Conservation (phyloP, 2,888 invertebrate species). For the Prostheceraeus crozeri region DNA sequence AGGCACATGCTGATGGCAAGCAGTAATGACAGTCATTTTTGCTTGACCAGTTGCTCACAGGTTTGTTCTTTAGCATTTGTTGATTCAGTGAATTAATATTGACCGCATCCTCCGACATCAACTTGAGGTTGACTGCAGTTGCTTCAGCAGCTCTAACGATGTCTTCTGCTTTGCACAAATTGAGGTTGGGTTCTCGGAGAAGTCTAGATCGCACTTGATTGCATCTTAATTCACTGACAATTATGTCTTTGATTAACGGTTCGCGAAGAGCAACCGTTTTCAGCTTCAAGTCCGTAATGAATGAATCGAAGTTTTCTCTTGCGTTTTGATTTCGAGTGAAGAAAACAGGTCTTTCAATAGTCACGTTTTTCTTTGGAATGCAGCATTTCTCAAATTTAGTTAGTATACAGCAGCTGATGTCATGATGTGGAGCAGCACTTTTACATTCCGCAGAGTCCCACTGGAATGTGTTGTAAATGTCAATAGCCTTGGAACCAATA, state of each 20-base stretch:
- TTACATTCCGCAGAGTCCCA: background rate
- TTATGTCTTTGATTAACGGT: background rate
- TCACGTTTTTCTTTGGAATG: slow-evolving; percentile 33
- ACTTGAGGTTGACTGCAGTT: background rate
- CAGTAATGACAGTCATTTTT: background rate
- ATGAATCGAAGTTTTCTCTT: slow-evolving; percentile 28
- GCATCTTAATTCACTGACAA: background rate
- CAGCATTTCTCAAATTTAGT: slow-evolving; percentile 29
- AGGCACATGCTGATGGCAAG: background rate
- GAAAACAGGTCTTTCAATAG: slow-evolving; percentile 31
- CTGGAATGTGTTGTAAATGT: slow-evolving; percentile 1
- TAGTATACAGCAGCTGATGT: no score
- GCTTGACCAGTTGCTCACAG: no score
- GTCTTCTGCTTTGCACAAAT: slow-evolving; percentile 11
- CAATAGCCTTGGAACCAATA: background rate
- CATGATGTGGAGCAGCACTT: no score
- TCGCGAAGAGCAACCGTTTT: background rate
- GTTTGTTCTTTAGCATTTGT: no score
- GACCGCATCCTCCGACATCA: background rate
- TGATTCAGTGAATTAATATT: no score
- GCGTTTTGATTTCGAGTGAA: slow-evolving; percentile 8
- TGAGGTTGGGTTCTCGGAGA: slow-evolving; percentile 26
- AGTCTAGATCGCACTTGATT: slow-evolving; percentile 22
- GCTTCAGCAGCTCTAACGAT: background rate
- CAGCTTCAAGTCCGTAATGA: background rate